These are phyloP conservation scores for Microctonus brassicae DNA, from an alignment of 2,888 invertebrate genomes.

Conservation along the genomic window DNA sequence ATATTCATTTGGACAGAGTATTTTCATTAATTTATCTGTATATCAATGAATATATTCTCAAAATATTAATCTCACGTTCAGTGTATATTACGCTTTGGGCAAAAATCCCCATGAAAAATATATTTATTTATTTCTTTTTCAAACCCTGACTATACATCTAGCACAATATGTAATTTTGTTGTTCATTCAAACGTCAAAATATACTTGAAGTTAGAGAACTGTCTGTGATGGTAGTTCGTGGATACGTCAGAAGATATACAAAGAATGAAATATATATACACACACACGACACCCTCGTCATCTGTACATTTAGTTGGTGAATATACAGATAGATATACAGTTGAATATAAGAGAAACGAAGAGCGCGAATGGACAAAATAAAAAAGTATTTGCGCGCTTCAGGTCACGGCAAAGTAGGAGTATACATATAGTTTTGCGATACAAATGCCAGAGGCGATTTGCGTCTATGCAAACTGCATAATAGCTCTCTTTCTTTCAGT, in stretches of 20 bases:
- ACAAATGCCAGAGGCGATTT: not conserved
- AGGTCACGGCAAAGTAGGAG: not conserved
- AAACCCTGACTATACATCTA: conserved; percentile 39
- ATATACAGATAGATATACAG: conserved; percentile 33
- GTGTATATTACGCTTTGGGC: not conserved
- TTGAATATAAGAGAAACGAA: conserved; percentile 42
- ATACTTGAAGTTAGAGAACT: conserved; percentile 40
- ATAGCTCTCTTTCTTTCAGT: not conserved
- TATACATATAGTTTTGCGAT: not conserved
- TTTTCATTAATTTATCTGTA: too few relatives aligned
- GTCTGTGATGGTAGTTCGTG: conserved; percentile 32
- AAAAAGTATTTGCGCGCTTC: conserved; percentile 30
- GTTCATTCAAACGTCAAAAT: conserved; percentile 64
- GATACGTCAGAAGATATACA: conserved; percentile 57
- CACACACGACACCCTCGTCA: conserved; percentile 41
- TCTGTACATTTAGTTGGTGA: conserved; percentile 33
- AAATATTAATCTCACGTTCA: conserved; percentile 7
- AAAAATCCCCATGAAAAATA: not conserved
- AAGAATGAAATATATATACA: conserved; percentile 40
- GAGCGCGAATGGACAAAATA: conserved; percentile 44
- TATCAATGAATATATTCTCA: too few relatives aligned
- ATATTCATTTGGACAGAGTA: too few relatives aligned
- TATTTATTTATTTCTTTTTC: too few relatives aligned
- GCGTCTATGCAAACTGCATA: conserved; percentile 17
- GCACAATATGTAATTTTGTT: conserved; percentile 63